A percentile compares a stretch with the other conserved stretches of the same genome.
Conservation (phyloP, 37 sponge, comb jelly and placozoan species). For the Oopsacas minuta region DNA sequence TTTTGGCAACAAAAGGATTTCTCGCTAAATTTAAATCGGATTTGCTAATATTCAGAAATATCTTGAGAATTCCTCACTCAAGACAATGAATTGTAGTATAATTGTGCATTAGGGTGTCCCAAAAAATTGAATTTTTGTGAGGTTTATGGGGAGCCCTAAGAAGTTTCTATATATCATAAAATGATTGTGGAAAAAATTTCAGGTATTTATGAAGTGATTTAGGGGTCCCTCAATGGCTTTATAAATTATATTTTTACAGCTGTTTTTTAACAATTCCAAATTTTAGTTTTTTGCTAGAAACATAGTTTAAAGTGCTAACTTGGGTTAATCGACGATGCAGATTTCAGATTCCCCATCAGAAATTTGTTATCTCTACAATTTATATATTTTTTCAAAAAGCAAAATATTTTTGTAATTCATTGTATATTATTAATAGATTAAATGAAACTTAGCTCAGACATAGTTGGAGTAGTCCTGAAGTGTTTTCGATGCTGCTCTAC, state of each 20-base stretch:
- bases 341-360: constrained; percentile 12
- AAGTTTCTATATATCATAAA: constrained; percentile 17
- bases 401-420: constrained; percentile 17
- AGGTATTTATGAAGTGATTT: constrained; percentile 18
- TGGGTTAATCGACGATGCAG: constrained; percentile 3
- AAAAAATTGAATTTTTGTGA: constrained; percentile 9
- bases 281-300: constrained; percentile 7
- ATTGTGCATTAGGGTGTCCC: constrained; percentile 18
- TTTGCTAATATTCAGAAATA: too few species aligned
- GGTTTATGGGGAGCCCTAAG: constrained; percentile 10
- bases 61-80: too few species aligned
- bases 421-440: constrained; percentile 12
- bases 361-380: constrained; percentile 16
- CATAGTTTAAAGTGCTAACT: background rate
- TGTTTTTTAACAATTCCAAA: constrained; percentile 1
- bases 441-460: constrained; percentile 18
- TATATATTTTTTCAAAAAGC: background rate
- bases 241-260: constrained; percentile 17
- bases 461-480: constrained; percentile 10
- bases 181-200: constrained; percentile 13
- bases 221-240: constrained; percentile 18
- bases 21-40: too few species aligned
- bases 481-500: constrained; percentile 12
- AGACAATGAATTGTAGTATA: too few species aligned
- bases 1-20: too few species aligned